phyloP scores from a whole-genome alignment of 1,140 invertebrate genomes.

The Macrocentrus cingulum region DNA sequence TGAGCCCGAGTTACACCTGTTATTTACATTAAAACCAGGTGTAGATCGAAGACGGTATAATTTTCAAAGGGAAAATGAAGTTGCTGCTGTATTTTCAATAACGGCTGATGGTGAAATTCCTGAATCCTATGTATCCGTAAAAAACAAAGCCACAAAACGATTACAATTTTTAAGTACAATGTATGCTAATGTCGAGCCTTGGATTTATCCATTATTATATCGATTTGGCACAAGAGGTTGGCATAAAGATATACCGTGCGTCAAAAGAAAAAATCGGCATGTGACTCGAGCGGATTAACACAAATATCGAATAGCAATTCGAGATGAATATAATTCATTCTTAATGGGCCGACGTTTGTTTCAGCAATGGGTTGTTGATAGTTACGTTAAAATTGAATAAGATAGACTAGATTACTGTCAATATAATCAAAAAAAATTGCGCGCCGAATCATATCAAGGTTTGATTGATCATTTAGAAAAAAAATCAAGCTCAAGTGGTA shows the following conservation, averaged over 20 bases:
- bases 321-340: constrained; percentile 1
- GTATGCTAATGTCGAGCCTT: background rate
- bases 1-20: no score
- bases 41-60: background rate
- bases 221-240: background rate
- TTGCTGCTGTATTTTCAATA: constrained; percentile 7
- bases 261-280: background rate
- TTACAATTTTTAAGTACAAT: constrained; percentile 1
- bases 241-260: background rate
- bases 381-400: constrained; percentile 5
- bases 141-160: background rate
- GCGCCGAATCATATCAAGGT: constrained; percentile 1
- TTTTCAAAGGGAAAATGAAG: background rate
- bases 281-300: background rate
- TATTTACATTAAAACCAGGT: constrained; percentile 1
- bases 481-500: background rate
- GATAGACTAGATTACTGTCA: background rate
- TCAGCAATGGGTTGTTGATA: constrained; percentile 3
- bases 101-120: background rate
- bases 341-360: background rate
- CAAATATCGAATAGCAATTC: constrained; percentile 3
- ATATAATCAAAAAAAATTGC: background rate
- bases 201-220: constrained; percentile 1
- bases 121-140: constrained; percentile 13
- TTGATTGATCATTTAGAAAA: background rate